These are phyloP conservation scores for Cepaea nemoralis DNA, from an alignment of 1,140 invertebrate genomes.

Conservation along the genomic window DNA sequence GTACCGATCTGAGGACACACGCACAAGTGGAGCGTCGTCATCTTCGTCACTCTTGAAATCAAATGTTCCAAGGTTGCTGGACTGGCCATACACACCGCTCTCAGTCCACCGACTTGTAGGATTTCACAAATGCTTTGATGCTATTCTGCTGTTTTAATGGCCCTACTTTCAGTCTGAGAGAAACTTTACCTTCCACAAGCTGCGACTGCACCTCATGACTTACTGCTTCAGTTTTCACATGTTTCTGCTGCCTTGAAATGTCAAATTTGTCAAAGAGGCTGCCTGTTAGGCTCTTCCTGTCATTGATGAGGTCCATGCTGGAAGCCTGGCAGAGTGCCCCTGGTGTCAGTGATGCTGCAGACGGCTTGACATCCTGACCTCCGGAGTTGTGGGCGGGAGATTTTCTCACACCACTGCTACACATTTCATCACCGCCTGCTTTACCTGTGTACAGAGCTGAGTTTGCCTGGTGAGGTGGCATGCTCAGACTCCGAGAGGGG, in stretches of 20 bases:
- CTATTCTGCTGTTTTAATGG: constrained; percentile 37
- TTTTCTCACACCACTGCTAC: neutral
- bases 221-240: constrained; percentile 1
- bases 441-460: constrained; percentile 14
- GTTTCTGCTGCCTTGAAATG: constrained; percentile 30
- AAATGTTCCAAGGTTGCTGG: constrained; percentile 51
- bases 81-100: constrained; percentile 20
- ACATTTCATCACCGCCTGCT: neutral
- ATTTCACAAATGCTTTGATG: constrained; percentile 20
- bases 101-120: constrained; percentile 8
- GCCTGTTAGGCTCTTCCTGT: constrained; percentile 31
- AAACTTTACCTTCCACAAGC: constrained; percentile 28
- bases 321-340: neutral
- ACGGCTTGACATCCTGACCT: constrained; percentile 19
- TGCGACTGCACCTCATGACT: neutral
- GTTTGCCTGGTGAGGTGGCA: constrained; percentile 10
- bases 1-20: constrained; percentile 38
- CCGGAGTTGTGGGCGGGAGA: neutral
- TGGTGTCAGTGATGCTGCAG: neutral
- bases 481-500: constrained; percentile 10
- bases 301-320: constrained; percentile 1
- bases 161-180: constrained; percentile 31
- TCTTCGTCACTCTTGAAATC: constrained; percentile 65
- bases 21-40: constrained; percentile 24
- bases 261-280: constrained; percentile 46